Percentiles rank a stretch among this genome's conserved stretches.
These are phyloP conservation scores for Spisula solida DNA, from an alignment of 2,888 invertebrate species.

Conservation along the genomic window DNA sequence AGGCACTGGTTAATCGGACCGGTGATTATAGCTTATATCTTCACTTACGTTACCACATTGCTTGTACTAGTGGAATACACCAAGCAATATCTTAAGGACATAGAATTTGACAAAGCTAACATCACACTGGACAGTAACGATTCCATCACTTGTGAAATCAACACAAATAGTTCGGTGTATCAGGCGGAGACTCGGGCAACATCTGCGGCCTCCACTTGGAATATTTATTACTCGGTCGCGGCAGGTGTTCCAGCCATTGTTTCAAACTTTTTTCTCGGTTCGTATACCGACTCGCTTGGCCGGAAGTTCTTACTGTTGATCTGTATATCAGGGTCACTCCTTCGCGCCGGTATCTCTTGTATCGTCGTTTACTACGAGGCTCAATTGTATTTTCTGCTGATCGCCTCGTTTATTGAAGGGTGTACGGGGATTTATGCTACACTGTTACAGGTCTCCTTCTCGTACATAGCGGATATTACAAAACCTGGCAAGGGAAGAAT, in stretches of 20 bases:
- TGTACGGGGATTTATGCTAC: conserved; percentile 66
- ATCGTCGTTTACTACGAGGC: conserved; percentile 70
- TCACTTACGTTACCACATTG: not conserved
- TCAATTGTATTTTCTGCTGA: conserved; percentile 64
- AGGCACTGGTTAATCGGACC: not conserved
- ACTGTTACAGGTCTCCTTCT: conserved; percentile 58
- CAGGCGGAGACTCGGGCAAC: conserved; percentile 61
- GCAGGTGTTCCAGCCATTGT: conserved; percentile 65
- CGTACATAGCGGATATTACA: conserved; percentile 72
- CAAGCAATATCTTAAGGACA: conserved; percentile 31
- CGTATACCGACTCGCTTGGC: conserved; percentile 73
- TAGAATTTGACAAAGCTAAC: conserved; percentile 47
- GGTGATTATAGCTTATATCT: not conserved
- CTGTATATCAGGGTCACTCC: conserved; percentile 67
- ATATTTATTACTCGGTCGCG: conserved; percentile 66
- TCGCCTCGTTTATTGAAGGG: conserved; percentile 72
- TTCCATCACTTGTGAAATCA: conserved; percentile 37
- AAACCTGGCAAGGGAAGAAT: conserved; percentile 62
- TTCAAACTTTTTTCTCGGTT: conserved; percentile 64
- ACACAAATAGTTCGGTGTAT: conserved; percentile 45
- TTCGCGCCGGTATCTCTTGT: conserved; percentile 58
- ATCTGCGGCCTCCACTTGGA: conserved; percentile 62
- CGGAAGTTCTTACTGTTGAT: conserved; percentile 72
- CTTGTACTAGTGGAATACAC: conserved; percentile 55
- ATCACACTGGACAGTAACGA: conserved; percentile 25